Percentiles rank a stretch among this genome's conserved stretches.
These are phyloP conservation scores for Seriola quinqueradiata DNA, from an alignment of 2,113 vertebrate species.

Conservation along the genomic window DNA sequence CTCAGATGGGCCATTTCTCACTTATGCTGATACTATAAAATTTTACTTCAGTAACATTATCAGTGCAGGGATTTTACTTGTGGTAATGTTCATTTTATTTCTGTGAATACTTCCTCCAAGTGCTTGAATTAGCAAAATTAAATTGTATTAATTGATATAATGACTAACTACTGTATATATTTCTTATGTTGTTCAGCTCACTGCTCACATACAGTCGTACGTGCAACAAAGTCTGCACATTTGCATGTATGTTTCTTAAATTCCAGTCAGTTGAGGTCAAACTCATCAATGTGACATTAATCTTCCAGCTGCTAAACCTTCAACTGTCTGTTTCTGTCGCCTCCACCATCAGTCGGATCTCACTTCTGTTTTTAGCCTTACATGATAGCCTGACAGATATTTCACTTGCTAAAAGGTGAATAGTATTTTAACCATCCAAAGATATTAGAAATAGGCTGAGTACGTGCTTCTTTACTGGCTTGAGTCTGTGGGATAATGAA, in stretches of 20 bases:
- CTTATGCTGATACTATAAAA: too few species aligned
- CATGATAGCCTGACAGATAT: neutral
- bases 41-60: too few species aligned
- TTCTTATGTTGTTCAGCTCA: neutral
- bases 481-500: neutral
- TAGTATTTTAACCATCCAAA: neutral
- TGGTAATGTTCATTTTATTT: neutral
- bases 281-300: neutral
- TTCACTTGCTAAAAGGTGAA: neutral
- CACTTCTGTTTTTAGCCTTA: constrained; percentile 47
- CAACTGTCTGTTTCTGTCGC: constrained; percentile 1
- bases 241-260: constrained; percentile 22
- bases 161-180: neutral
- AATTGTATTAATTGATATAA: neutral
- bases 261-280: constrained; percentile 12
- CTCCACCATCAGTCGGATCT: neutral
- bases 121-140: neutral
- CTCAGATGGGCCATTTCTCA: neutral
- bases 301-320: constrained; percentile 3
- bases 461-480: neutral
- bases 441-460: neutral
- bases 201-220: neutral
- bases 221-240: neutral
- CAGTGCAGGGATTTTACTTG: too few species aligned
- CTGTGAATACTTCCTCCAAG: neutral